These are phyloP conservation scores for Scaptomyza hsui DNA, from an alignment of 1,140 invertebrate genomes.

Conservation along the genomic window DNA sequence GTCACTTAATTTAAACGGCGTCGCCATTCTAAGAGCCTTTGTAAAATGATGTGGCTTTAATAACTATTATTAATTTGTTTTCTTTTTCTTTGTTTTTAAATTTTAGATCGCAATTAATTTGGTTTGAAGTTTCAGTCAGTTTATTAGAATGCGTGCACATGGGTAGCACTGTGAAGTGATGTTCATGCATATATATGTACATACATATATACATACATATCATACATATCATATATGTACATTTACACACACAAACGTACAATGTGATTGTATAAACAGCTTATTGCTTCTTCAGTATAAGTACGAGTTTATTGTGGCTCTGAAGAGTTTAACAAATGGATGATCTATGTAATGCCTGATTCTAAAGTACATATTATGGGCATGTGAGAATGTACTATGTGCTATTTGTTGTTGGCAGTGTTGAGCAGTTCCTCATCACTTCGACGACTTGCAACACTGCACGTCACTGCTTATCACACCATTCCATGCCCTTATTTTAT, in stretches of 20 bases:
- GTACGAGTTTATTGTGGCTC: constrained; percentile 20
- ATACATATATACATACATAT: constrained; percentile 1
- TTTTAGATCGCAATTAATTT: constrained; percentile 11
- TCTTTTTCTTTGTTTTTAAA: constrained; percentile 19
- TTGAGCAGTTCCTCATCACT: constrained; percentile 26
- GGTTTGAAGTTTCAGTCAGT: constrained; percentile 55
- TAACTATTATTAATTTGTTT: constrained; percentile 25
- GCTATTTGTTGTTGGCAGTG: constrained; percentile 35
- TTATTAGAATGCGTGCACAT: constrained; percentile 41
- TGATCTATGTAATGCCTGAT: constrained; percentile 1
- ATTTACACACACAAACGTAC: constrained; percentile 23
- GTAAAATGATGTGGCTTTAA: constrained; percentile 47
- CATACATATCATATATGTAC: background rate
- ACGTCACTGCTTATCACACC: constrained; percentile 2
- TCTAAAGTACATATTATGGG: background rate
- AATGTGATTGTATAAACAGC: constrained; percentile 72
- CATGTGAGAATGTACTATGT: constrained; percentile 2
- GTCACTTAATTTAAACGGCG: constrained; percentile 49
- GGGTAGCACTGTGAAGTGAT: constrained; percentile 21
- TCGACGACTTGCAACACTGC: too few species aligned
- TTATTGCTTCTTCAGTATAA: constrained; percentile 60
- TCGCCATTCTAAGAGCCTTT: constrained; percentile 21
- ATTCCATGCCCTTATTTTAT: background rate
- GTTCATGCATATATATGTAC: too few species aligned
- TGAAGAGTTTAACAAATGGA: constrained; percentile 28